phyloP scores from a whole-genome alignment of 2,797 vertebrate genomes.

The Pseudomugil tenellus region DNA sequence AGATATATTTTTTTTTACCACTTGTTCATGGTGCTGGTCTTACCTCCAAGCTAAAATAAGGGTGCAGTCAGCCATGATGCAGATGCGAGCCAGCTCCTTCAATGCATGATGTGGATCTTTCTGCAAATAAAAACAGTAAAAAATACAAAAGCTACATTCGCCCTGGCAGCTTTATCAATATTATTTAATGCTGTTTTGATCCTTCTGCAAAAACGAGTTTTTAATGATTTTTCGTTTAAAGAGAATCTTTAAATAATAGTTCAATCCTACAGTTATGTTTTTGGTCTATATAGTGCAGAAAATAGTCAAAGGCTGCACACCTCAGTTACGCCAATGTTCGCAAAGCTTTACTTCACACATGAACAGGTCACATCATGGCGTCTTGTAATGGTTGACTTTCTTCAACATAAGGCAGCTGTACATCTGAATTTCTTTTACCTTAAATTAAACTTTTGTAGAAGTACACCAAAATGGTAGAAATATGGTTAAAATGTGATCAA shows the following conservation, averaged over 20 bases:
- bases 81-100: conserved; percentile 91
- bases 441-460: neutral
- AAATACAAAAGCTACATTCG: neutral
- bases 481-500: neutral
- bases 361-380: conserved; percentile 17
- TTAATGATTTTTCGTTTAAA: neutral
- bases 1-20: neutral
- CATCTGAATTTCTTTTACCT: neutral
- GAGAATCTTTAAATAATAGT: conserved; percentile 5
- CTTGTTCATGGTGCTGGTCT: conserved; percentile 20
- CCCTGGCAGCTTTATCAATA: conserved; percentile 1
- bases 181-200: neutral
- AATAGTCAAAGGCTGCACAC: conserved; percentile 23
- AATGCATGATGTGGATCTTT: conserved; percentile 90
- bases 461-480: neutral
- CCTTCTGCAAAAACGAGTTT: neutral
- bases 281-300: neutral
- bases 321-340: conserved; percentile 23
- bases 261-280: neutral
- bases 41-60: conserved; percentile 94
- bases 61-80: conserved; percentile 92
- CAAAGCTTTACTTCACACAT: conserved; percentile 3
- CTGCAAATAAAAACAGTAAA: conserved; percentile 64
- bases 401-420: conserved; percentile 5
- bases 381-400: neutral